Percentiles rank a stretch among this genome's conserved stretches.
Evolutionary conservation across 2,888 invertebrate species (phyloP).

Genomic region (Drosophila melanosoma): DNA sequence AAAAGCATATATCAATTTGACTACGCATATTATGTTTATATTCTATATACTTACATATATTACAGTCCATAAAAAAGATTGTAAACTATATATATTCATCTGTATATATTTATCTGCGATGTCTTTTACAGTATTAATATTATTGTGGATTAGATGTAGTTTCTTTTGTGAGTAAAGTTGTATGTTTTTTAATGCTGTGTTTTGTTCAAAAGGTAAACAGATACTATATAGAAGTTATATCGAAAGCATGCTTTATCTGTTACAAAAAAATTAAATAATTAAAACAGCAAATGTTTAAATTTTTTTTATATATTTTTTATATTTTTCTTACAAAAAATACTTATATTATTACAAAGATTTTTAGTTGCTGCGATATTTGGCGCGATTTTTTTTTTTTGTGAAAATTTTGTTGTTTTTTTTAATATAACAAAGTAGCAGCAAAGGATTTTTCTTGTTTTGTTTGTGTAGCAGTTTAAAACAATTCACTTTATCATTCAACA

Average conservation of each 20-base stretch:
- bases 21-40: no score
- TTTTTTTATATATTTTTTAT: slow-evolving; percentile 74
- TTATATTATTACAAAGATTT: slow-evolving; percentile 81
- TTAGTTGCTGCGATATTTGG: slow-evolving; percentile 78
- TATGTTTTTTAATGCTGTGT: background rate
- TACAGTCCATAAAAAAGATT: background rate
- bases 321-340: slow-evolving; percentile 83
- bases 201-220: background rate
- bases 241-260: background rate
- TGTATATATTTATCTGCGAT: no score
- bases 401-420: slow-evolving; percentile 50
- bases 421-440: slow-evolving; percentile 69
- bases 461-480: slow-evolving; percentile 60
- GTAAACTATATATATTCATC: slow-evolving; percentile 11
- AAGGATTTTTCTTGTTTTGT: slow-evolving; percentile 36
- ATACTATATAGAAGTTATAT: background rate
- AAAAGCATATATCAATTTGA: background rate
- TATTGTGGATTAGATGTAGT: background rate
- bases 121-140: background rate
- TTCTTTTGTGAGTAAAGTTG: background rate
- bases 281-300: background rate
- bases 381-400: slow-evolving; percentile 69
- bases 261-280: background rate
- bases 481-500: slow-evolving; percentile 65
- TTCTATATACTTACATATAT: slow-evolving; percentile 8